These are phyloP conservation scores for Synodontis membranacea DNA, from an alignment of 2,113 vertebrate genomes.

Conservation along the genomic window DNA sequence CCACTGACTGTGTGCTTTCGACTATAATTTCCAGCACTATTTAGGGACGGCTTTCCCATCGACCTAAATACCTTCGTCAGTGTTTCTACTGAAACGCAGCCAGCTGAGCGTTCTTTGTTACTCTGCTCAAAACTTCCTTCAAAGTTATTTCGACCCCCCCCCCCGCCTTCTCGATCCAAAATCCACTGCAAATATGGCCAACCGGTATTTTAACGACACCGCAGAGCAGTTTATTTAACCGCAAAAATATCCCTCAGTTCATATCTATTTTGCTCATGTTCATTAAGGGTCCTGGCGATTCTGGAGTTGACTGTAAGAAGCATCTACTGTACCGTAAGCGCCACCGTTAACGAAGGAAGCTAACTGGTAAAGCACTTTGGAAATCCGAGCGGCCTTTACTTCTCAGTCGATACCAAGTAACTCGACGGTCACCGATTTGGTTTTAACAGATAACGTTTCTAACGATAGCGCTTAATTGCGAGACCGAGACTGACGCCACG, in stretches of 20 bases:
- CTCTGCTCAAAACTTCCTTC: not conserved
- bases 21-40: not conserved
- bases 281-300: not conserved
- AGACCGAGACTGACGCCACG: not conserved
- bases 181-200: not conserved
- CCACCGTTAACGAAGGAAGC: not conserved
- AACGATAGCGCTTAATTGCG: not conserved
- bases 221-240: not conserved
- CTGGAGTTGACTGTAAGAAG: not conserved
- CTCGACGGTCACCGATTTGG: not conserved
- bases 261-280: not conserved
- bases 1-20: not conserved
- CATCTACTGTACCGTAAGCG: not conserved
- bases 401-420: not conserved
- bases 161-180: not conserved
- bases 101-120: not conserved
- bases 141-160: not conserved
- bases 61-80: not conserved
- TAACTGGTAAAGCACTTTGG: not conserved
- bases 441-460: not conserved
- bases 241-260: not conserved
- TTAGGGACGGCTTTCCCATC: not conserved
- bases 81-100: not conserved
- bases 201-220: not conserved
- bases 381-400: not conserved